phyloP scores from a whole-genome alignment of 2,888 invertebrate species.

The Eucera pruinosa region DNA sequence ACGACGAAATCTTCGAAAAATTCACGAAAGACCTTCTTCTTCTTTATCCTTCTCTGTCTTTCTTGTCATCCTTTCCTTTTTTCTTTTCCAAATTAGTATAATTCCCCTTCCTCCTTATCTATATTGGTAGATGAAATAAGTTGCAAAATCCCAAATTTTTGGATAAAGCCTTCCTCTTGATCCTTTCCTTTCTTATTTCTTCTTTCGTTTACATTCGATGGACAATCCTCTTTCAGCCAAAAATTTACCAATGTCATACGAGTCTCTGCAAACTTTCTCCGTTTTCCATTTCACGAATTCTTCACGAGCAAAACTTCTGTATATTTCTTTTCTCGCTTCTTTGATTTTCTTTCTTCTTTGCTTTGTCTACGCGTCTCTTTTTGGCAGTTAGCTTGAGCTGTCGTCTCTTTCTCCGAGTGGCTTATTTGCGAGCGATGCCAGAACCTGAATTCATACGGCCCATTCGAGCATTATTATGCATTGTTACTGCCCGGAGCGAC shows the following conservation, averaged over 20 bases:
- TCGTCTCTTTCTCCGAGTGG: constrained; percentile 12
- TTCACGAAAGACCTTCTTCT: background rate
- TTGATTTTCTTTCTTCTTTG: background rate
- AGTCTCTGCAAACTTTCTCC: constrained; percentile 48
- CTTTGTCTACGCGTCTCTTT: too few relatives aligned
- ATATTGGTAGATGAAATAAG: too few relatives aligned
- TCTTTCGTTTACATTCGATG: too few relatives aligned
- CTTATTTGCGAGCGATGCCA: constrained; percentile 60
- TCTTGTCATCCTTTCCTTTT: background rate
- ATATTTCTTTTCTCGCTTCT: background rate
- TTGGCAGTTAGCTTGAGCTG: too few relatives aligned
- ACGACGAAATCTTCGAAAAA: background rate
- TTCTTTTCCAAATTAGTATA: too few relatives aligned
- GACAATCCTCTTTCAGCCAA: constrained; percentile 18
- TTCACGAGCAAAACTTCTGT: constrained; percentile 10
- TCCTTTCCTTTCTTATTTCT: too few relatives aligned
- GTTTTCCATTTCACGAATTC: constrained; percentile 54
- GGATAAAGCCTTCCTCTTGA: too few relatives aligned
- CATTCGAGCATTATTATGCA: constrained; percentile 62
- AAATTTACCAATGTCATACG: constrained; percentile 40
- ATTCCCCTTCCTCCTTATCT: too few relatives aligned
- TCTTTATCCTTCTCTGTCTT: background rate
- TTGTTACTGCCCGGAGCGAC: constrained; percentile 55
- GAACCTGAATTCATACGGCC: constrained; percentile 55
- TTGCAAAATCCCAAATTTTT: too few relatives aligned